Evolutionary conservation across 2,797 vertebrate genomes (phyloP).

Genomic region (Phaenicophaeus curvirostris): DNA sequence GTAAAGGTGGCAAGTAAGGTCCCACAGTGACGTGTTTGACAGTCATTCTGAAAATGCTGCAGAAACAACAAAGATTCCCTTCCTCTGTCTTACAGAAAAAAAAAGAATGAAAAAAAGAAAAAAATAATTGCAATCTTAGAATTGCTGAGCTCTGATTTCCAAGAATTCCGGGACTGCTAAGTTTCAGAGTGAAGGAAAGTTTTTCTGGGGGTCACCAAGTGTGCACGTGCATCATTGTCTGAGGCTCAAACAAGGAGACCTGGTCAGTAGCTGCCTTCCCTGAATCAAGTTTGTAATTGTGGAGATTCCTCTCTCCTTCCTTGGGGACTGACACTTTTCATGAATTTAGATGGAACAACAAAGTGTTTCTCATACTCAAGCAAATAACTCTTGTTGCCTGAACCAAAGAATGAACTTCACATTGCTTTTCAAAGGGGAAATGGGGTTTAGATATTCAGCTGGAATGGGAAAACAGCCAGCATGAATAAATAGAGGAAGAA

Average conservation of each 20-base stretch:
- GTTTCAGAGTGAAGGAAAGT: not conserved
- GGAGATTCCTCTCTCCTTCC: not conserved
- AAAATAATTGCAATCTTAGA: not conserved
- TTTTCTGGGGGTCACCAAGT: not conserved
- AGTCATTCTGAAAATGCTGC: not conserved
- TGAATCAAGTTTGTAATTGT: not conserved
- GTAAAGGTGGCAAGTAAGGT: not conserved
- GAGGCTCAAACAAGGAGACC: not conserved
- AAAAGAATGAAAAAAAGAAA: not conserved
- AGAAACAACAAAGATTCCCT: not conserved
- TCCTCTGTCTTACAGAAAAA: not conserved
- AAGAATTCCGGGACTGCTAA: not conserved
- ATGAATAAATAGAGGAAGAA: constrained; percentile 22
- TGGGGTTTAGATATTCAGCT: constrained; percentile 22
- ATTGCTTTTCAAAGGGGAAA: not conserved
- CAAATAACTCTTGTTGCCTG: not conserved
- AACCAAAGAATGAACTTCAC: constrained; percentile 32
- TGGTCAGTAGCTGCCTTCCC: not conserved
- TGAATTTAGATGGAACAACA: not conserved
- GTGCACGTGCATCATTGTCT: not conserved
- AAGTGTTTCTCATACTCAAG: not conserved
- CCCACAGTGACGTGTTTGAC: not conserved
- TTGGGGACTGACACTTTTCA: not conserved
- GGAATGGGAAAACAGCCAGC: not conserved
- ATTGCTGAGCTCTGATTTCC: not conserved